Evolutionary conservation across 2,113 vertebrate species (phyloP), one percentile per base, ranked within the genome.

Genomic region (Laticauda colubrina): DNA sequence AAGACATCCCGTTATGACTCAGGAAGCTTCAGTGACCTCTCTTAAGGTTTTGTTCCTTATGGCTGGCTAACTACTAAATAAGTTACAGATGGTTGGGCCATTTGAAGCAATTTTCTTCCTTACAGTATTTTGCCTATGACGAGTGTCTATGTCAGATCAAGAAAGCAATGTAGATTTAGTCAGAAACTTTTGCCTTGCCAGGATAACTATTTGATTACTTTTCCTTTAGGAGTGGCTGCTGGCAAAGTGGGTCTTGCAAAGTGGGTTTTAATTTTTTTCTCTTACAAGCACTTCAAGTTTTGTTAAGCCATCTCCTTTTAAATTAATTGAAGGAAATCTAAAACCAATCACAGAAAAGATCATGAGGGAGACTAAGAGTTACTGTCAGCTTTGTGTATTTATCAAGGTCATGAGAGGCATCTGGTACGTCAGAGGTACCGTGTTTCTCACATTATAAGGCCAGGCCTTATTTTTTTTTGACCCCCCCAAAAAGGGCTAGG

Each of bases 1-100:
- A 48, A 21, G 57, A 87, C 5, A 91, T 95, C 85, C 59, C 93
- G 1, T 0, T 34, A 18, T 59, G n/a, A 24, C 92, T n/a, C 20
- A 85, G 86, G 56, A 94, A 91, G 55, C 53, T 85, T 53, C 89
- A 69, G 14, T 91, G 64, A 93, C 91, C 45, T 91, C 53, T 85
- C 34, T 87, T 87, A 5, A 26, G 2, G 69, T 85, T 54, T 85
- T 91, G 5, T n/a, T 86, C 81, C 15, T 87, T 26, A 48, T 91
- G 51, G 51, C 51, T 53, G 5, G 20, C 39, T 12, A 87, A 57
- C 26, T 91, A 45, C 34, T 21, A 81, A 81, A 23, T 87, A 23
- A 55, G 34, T 91, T 91, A 48, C 81, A 91, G 55, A 87, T 91
- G 81, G 39, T 51, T 91, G 81, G 39, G 24, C 26, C 39, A 91